phyloP scores from a whole-genome alignment of 2,113 vertebrate genomes.

The Nymphicus hollandicus region DNA sequence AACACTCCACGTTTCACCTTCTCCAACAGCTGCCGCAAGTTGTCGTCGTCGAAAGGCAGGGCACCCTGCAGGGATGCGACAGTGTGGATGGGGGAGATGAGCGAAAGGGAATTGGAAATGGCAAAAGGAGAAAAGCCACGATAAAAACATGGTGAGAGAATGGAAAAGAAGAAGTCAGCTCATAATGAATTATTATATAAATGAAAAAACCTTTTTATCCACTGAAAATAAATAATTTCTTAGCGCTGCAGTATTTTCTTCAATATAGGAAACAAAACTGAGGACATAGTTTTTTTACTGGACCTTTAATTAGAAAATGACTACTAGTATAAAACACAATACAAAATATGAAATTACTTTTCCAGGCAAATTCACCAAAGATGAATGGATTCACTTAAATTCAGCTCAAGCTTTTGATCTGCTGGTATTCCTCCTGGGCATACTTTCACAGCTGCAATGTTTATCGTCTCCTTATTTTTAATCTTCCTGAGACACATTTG shows the following conservation, averaged over 20 bases:
- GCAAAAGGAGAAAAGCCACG: not conserved
- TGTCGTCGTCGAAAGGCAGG: constrained; percentile 91
- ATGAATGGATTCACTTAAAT: constrained; percentile 43
- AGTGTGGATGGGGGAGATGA: not conserved
- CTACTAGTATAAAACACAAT: not conserved
- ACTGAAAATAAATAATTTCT: not conserved
- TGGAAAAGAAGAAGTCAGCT: not conserved
- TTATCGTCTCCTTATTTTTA: constrained; percentile 55
- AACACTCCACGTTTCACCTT: constrained; percentile 91
- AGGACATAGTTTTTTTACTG: not conserved
- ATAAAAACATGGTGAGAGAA: not conserved
- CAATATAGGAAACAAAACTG: not conserved
- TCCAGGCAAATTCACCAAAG: constrained; percentile 47
- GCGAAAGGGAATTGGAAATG: not conserved
- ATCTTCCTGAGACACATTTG: constrained; percentile 52
- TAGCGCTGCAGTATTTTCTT: not conserved
- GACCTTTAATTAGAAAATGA: constrained; percentile 43
- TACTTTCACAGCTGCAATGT: constrained; percentile 36
- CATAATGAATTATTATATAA: not conserved
- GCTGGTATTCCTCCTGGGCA: constrained; percentile 45
- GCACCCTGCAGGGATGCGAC: constrained; percentile 71
- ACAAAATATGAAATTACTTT: constrained; percentile 19
- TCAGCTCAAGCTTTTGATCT: constrained; percentile 51
- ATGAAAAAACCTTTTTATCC: not conserved
- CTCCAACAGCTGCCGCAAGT: constrained; percentile 87